These are phyloP conservation scores for Micropterix aruncella DNA, from an alignment of 2,888 invertebrate species.

Conservation along the genomic window DNA sequence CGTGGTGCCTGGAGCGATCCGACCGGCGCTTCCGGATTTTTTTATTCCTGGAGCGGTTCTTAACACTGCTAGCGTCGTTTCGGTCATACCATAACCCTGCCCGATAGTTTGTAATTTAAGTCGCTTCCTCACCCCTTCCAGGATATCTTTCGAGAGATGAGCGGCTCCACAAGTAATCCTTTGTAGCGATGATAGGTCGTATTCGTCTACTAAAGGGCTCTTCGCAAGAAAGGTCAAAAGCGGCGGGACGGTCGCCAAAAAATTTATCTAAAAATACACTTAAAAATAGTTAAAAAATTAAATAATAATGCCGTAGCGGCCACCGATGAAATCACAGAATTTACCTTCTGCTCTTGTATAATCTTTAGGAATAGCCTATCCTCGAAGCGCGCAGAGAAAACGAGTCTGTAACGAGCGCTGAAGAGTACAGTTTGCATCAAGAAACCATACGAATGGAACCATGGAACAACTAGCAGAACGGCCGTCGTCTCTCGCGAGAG, in stretches of 20 bases:
- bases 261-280: no score
- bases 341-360: conserved; percentile 34
- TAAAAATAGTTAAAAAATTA: no score
- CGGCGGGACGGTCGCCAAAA: conserved; percentile 44
- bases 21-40: conserved; percentile 18
- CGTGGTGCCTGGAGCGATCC: conserved; percentile 15
- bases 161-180: conserved; percentile 52
- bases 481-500: not conserved
- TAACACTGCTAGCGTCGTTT: conserved; percentile 32
- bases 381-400: conserved; percentile 35
- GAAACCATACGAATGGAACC: conserved; percentile 46
- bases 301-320: no score
- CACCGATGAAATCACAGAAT: no score
- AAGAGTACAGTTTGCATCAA: conserved; percentile 25
- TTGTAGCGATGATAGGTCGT: conserved; percentile 46
- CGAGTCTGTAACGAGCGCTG: conserved; percentile 21
- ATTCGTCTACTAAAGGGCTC: conserved; percentile 47
- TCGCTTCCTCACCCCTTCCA: conserved; percentile 26
- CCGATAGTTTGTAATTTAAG: conserved; percentile 24
- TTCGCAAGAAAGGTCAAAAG: conserved; percentile 56
- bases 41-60: conserved; percentile 30
- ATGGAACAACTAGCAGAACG: conserved; percentile 37
- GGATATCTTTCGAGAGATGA: conserved; percentile 48
- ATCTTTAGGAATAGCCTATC: conserved; percentile 34
- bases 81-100: conserved; percentile 55